Conservation (phyloP, 2,797 vertebrate species). For the Danio kyathit region DNA sequence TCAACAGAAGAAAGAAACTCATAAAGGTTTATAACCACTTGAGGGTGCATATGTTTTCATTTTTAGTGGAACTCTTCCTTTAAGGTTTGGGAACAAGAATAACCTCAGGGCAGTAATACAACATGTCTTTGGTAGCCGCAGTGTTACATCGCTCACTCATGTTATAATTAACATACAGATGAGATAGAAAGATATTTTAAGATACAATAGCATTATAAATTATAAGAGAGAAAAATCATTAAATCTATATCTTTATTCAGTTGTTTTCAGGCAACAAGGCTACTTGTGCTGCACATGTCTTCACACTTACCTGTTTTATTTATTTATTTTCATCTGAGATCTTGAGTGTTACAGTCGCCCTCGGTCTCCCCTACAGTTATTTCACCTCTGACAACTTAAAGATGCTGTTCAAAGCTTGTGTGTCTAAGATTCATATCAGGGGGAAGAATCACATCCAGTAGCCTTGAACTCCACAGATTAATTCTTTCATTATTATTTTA, state of each 20-base stretch:
- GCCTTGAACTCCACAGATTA: conserved; percentile 31
- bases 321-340: no score
- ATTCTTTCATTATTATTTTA: conserved; percentile 38
- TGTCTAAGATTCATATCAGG: conserved; percentile 38
- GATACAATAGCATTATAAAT: background rate
- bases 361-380: background rate
- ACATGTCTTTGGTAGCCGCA: background rate
- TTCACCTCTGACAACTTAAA: background rate
- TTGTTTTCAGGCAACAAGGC: background rate
- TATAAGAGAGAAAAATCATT: background rate
- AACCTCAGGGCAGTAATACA: background rate
- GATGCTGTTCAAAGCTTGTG: conserved; percentile 41
- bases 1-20: no score
- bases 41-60: no score
- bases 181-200: background rate
- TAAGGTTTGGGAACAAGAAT: no score
- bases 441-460: conserved; percentile 9
- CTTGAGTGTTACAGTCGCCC: conserved; percentile 6
- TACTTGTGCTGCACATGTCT: background rate
- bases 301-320: background rate
- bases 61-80: no score
- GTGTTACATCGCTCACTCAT: background rate
- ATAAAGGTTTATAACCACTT: no score
- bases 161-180: background rate
- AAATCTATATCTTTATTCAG: background rate